phyloP scores from a whole-genome alignment of 2,888 invertebrate species.

The Anaspis maculata region DNA sequence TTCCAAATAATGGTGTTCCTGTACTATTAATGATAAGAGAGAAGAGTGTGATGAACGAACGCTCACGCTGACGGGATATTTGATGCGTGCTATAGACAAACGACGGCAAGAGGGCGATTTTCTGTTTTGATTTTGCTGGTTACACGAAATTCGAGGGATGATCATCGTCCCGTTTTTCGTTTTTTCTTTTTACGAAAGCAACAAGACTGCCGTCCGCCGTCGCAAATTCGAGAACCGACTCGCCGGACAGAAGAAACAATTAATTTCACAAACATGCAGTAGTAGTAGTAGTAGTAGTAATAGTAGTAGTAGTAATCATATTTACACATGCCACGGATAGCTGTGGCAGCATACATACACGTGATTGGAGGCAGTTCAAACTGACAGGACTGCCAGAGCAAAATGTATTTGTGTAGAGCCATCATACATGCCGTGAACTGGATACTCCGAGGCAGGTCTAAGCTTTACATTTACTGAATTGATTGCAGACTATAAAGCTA shows the following conservation, averaged over 20 bases:
- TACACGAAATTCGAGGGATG: too few species aligned
- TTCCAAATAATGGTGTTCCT: too few species aligned
- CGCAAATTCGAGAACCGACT: constrained; percentile 27
- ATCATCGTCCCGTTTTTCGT: too few species aligned
- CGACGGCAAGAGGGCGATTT: too few species aligned
- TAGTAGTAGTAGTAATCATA: not conserved
- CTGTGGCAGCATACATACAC: constrained; percentile 40
- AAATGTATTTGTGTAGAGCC: constrained; percentile 42
- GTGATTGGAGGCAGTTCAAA: constrained; percentile 35
- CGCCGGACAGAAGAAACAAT: constrained; percentile 18
- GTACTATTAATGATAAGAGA: too few species aligned
- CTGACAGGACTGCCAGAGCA: constrained; percentile 37
- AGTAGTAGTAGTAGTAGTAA: constrained; percentile 17
- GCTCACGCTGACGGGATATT: too few species aligned
- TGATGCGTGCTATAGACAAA: too few species aligned
- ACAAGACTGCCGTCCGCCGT: too few species aligned
- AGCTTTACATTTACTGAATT: constrained; percentile 36
- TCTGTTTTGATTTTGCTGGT: too few species aligned
- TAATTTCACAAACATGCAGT: constrained; percentile 29
- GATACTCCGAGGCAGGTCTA: constrained; percentile 36
- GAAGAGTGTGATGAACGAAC: too few species aligned
- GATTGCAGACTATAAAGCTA: constrained; percentile 35
- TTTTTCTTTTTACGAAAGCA: too few species aligned
- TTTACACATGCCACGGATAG: constrained; percentile 36
- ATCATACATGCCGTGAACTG: constrained; percentile 40